Evolutionary conservation across 2,888 invertebrate species (phyloP), one percentile per base, ranked within the genome.

Genomic region (Ophion slaviceki): DNA sequence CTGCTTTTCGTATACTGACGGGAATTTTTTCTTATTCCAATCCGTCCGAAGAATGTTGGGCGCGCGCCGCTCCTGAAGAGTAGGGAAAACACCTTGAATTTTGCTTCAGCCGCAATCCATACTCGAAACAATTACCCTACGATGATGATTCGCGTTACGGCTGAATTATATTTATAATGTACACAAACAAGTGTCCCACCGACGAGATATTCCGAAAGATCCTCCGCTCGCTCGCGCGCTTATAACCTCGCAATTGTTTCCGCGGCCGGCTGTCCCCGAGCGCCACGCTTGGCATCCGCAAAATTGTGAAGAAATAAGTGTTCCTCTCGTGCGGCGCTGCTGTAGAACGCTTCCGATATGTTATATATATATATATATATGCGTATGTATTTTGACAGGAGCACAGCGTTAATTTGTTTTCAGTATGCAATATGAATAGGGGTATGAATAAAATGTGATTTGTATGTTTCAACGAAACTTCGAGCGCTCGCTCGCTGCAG

Each of bases 151-250:
- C 47, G 24, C 28, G 68, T 68, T 28, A 68, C 74, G 66, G 75
- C 67, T 71, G 71, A 53, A 79, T 71, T 72, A 72, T 82, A 82
- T 76, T 66, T 71, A 61, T 24, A 72, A 71, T 24, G 67, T 40
- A 68, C 79, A 82, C 85, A 80, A 85, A 82, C 85, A 85, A 85
- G 76, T 85, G 57, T 80, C 61, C 32, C 53, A 80, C 80, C 80
- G 82, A n/a, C 82, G 77, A 68, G 64, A 28, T 28, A 36, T 61
- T 64, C 24, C 45, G 68, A n/a, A 45, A 24, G 28, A 78, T 28
- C 57, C 36, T 45, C 59, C 11, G 57, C 79, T 53, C 14, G 20
- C 61, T 74, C 47, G 40, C 67, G 80, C 59, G 80, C 40, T 68
- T 75, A 80, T 81, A 81, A 81, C 80, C 75, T 81, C 53, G 17